Evolutionary conservation across 2,797 vertebrate genomes (phyloP).

Genomic region (Pipistrellus pipistrellus): DNA sequence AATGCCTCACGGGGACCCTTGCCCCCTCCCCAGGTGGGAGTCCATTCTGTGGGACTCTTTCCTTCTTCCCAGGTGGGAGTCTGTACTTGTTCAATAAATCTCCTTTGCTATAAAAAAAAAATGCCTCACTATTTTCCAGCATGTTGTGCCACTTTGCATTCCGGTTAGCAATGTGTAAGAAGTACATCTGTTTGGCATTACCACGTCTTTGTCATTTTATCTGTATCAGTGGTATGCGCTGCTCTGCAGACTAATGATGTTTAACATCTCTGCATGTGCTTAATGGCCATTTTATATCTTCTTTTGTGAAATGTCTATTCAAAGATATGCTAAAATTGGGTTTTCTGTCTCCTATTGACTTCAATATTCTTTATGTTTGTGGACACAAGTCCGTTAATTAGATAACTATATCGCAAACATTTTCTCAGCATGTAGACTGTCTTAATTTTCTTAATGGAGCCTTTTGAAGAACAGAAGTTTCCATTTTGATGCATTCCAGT

Average conservation of each 20-base stretch:
- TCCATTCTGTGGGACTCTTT: too few species aligned
- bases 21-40: too few species aligned
- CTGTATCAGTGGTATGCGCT: not conserved
- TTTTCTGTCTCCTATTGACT: not conserved
- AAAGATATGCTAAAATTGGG: not conserved
- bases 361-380: not conserved
- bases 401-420: not conserved
- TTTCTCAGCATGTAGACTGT: not conserved
- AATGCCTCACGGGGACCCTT: too few species aligned
- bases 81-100: too few species aligned
- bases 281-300: not conserved
- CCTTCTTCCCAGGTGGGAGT: too few species aligned
- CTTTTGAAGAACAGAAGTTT: slow-evolving; percentile 31
- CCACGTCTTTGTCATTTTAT: not conserved
- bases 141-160: not conserved
- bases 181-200: not conserved
- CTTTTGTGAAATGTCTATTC: slow-evolving; percentile 19
- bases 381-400: not conserved
- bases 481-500: not conserved
- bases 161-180: not conserved
- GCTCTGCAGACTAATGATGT: not conserved
- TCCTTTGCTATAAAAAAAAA: too few species aligned
- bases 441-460: not conserved
- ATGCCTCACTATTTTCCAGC: not conserved
- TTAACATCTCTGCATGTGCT: not conserved